Evolutionary conservation across 53 echinoderm and acorn worm species (phyloP).

Genomic region (Arbacia lixula): DNA sequence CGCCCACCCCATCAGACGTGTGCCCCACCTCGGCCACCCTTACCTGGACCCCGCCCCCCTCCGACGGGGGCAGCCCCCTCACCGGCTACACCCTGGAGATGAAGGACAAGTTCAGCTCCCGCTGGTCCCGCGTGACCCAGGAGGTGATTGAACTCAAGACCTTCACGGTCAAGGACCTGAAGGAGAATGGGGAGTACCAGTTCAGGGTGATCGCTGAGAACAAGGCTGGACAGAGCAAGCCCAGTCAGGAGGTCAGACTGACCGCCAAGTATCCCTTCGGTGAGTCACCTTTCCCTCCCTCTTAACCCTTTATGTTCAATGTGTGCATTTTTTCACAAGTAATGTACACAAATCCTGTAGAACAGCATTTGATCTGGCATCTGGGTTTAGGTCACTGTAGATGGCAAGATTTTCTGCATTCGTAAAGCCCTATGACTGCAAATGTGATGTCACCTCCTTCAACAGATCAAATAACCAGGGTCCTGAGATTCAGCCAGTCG

Average conservation of each 20-base stretch:
- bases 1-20: constrained; percentile 72
- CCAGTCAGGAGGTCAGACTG: constrained; percentile 73
- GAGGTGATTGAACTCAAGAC: constrained; percentile 62
- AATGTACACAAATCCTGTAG: too few relatives aligned
- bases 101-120: constrained; percentile 64
- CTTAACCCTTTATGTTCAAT: too few relatives aligned
- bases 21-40: constrained; percentile 71
- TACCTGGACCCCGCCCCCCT: constrained; percentile 82
- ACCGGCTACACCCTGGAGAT: constrained; percentile 71
- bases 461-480: too few relatives aligned
- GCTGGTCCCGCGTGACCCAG: constrained; percentile 78
- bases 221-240: constrained; percentile 66
- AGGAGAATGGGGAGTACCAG: constrained; percentile 72
- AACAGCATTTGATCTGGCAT: too few relatives aligned
- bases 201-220: constrained; percentile 84
- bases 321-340: too few relatives aligned
- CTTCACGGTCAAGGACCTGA: constrained; percentile 67
- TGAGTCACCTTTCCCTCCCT: too few relatives aligned
- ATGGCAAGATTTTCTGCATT: too few relatives aligned
- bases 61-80: constrained; percentile 94
- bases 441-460: too few relatives aligned
- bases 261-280: constrained; percentile 88
- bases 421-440: too few relatives aligned
- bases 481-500: too few relatives aligned
- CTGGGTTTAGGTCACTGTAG: too few relatives aligned